Base-by-base conservation (phyloP, 2,888 invertebrate species). In the Neoaliturus tenellus region DNA sequence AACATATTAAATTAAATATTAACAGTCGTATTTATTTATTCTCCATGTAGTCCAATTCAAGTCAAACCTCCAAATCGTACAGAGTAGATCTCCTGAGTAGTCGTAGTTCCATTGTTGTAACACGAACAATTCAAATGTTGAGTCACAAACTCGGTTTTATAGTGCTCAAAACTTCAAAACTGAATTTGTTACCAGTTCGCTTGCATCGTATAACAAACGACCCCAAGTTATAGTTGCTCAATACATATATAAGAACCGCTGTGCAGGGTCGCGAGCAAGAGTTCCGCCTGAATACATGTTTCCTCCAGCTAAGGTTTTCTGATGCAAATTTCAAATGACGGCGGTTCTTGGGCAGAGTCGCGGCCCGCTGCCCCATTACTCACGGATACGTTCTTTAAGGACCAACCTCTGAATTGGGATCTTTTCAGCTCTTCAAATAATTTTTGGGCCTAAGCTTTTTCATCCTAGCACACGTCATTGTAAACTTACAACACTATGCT, bases 281-380 rank as follows among this genome's bases (percentile, higher is more conserved):
- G 33, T 35, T 41, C 41, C 71, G 41, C 71, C 31, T 71, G 71
- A 71, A 71, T 71, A 39, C 71, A 71, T 33, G 39, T 71, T 75
- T 44, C 75, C 41, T 17, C 75, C 48, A 28, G 4, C 75, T 8
- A 8, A 75, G 28, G 75, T 75, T 75, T 75, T 75, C 75, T 75
- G 44, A 75, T 75, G 75, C 44, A 75, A 75, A 75, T 75, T 67
- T n/a, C 67, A 33, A 33, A 67, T 28, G 23, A 71, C 71, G 71
- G 14, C 35, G 35, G 5, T 55, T 55, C 55, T 55, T 48, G 55
- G 55, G 55, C 55, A 23, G 23, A 55, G 23, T 12, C 20, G 25
- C 55, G 55, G 55, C 23, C 23, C 2, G 55, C 23, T 23, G 55
- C 23, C 55, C 55, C 55, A 55, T 55, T 55, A 55, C 55, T 55